Conservation (phyloP, 2,797 vertebrate species). For the Emydoidea blandingii region DNA sequence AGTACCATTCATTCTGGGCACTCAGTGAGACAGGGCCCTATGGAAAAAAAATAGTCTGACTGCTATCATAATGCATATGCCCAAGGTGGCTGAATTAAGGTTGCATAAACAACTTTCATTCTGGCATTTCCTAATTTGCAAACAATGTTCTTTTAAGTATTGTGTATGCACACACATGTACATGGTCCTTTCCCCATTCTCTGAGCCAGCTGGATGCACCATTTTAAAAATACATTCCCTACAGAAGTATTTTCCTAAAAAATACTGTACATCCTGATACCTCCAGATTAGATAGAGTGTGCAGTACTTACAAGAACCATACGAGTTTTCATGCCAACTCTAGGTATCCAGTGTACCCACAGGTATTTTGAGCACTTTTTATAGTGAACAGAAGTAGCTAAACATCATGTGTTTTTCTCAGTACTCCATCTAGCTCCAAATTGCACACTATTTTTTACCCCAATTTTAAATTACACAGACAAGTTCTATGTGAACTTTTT, state of each 20-base stretch:
- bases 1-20: background rate
- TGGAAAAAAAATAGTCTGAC: background rate
- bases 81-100: background rate
- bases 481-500: background rate
- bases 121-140: background rate
- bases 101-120: background rate
- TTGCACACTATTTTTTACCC: background rate
- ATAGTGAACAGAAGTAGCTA: background rate
- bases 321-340: background rate
- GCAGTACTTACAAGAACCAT: background rate
- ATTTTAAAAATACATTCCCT: background rate
- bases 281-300: background rate
- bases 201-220: background rate
- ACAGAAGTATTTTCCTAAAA: background rate
- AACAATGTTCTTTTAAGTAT: background rate
- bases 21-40: background rate
- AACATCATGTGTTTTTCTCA: background rate
- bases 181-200: background rate
- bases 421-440: background rate
- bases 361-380: background rate
- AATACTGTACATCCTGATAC: background rate
- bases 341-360: background rate
- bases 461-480: background rate
- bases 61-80: background rate
- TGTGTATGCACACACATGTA: background rate